Evolutionary conservation across 2,113 vertebrate genomes (phyloP), one percentile per base, ranked within the genome.

Genomic region (Malurus alboscapulatus): DNA sequence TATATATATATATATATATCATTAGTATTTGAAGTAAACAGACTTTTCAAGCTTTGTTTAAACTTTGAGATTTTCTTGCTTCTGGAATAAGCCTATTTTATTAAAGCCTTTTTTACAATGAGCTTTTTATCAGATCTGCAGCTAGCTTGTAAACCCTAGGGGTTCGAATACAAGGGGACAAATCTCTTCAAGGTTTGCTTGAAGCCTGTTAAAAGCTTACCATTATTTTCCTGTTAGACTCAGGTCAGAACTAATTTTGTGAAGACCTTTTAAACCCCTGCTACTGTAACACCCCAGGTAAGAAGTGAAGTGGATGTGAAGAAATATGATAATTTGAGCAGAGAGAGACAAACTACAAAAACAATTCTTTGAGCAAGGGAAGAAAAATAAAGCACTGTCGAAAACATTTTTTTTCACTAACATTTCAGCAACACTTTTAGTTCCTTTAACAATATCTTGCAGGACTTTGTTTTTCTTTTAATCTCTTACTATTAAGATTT

Each of bases 61-160:
- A 94, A 95, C 48, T 88, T 86, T 71, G 54, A 80, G 71, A 91
- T 69, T 96, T 93, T 87, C 36, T 55, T 47, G 17, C 74, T 90
- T 45, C n/a, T 61, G 51, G 22, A 55, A 66, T 77, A 92, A 81
- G 17, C 51, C n/a, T 77, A 42, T 68, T 87, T 68, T 90, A 90
- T 90, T 87, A 80, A 61, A 96, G 66, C 55, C 95, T 92, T 76
- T 93, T 96, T 96, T 96, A 77, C 72, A 94, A 95, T 65, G 73
- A 95, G 51, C 10, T 88, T 83, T 97, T 96, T 91, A 91, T 94
- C 69, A 94, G 90, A 84, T 75, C 65, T 88, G 11, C 17, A 17
- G 25, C 53, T 72, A 71, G 44, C 44, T 95, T 78, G 29, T 58
- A 87, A 55, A 57, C 69, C 69, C 30, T 34, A 55, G 63, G 92